Conservation (phyloP, 2,113 vertebrate species). For the Charina bottae region DNA sequence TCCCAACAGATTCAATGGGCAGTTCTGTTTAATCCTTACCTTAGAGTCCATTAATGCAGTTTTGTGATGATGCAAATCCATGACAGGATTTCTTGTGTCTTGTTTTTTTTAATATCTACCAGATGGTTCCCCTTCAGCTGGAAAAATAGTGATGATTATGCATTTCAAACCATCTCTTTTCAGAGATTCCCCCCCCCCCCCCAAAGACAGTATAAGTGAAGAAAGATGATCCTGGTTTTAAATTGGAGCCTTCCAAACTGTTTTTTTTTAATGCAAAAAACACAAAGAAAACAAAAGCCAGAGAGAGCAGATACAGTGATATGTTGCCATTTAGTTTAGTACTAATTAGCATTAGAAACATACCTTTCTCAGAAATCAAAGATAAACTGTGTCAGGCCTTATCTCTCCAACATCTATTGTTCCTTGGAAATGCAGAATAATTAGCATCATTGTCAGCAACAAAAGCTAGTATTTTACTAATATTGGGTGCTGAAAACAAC, state of each 20-base stretch:
- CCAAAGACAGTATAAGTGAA: neutral
- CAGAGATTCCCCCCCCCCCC: neutral
- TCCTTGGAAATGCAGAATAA: conserved; percentile 1
- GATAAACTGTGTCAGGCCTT: neutral
- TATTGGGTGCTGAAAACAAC: conserved; percentile 45
- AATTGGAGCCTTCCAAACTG: neutral
- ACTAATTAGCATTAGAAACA: neutral
- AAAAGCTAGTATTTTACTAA: conserved; percentile 21
- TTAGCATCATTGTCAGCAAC: neutral
- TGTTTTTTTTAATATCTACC: neutral
- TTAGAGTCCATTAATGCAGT: neutral
- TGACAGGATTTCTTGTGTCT: neutral
- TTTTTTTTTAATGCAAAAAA: neutral
- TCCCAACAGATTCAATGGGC: neutral
- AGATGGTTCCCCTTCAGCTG: neutral
- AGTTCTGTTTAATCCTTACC: neutral
- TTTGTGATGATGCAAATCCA: neutral
- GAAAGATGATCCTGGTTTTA: neutral
- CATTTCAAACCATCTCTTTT: neutral
- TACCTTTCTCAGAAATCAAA: neutral
- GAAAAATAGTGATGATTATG: neutral
- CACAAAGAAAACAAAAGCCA: neutral
- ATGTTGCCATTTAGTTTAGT: neutral
- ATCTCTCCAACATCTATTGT: neutral
- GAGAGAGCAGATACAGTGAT: neutral